These are phyloP conservation scores for Eupithecia pulchellata DNA, from an alignment of 2,888 invertebrate species.

Conservation along the genomic window DNA sequence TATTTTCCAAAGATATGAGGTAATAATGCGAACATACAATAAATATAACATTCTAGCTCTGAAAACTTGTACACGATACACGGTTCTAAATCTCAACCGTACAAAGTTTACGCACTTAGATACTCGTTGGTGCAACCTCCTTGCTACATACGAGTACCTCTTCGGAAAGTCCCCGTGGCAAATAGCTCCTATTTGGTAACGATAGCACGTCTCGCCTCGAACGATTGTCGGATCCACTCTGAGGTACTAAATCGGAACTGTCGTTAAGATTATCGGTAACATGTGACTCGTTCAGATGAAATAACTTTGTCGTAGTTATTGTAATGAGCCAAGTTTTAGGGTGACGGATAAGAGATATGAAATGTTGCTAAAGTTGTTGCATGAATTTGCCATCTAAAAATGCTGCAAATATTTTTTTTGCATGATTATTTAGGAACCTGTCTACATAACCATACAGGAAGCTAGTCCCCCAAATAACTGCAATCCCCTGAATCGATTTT, in stretches of 20 bases:
- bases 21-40: not conserved
- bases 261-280: constrained; percentile 67
- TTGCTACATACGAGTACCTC: constrained; percentile 8
- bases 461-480: too few relatives aligned
- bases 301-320: constrained; percentile 51
- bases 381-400: not conserved
- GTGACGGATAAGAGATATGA: constrained; percentile 31
- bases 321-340: constrained; percentile 59
- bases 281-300: constrained; percentile 56
- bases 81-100: constrained; percentile 3
- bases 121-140: constrained; percentile 5
- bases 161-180: constrained; percentile 23
- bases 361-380: not conserved
- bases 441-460: too few relatives aligned
- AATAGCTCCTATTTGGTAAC: constrained; percentile 44
- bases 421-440: too few relatives aligned
- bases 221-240: constrained; percentile 57
- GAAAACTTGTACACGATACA: not conserved
- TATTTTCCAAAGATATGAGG: not conserved
- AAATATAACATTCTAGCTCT: not conserved
- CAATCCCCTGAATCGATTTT: too few relatives aligned
- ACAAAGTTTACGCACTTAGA: constrained; percentile 2
- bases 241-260: constrained; percentile 61
- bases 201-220: constrained; percentile 54
- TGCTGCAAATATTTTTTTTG: not conserved